Evolutionary conservation across 2,888 invertebrate genomes (phyloP), one percentile per base, ranked within the genome.

Genomic region (Tetragonisca angustula): DNA sequence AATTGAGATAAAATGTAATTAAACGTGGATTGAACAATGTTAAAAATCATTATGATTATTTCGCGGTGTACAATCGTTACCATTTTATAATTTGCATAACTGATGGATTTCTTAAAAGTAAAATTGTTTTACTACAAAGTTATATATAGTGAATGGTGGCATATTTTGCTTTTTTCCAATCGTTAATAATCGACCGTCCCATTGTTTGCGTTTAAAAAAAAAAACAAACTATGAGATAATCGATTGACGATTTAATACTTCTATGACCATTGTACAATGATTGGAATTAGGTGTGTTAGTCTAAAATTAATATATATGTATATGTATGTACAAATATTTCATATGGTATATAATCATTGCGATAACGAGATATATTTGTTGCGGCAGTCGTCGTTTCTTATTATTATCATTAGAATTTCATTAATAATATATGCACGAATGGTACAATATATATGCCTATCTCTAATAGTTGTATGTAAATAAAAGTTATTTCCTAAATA

Each of bases 401-500:
- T 88, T 84, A 71, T 76, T 62, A 88, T 89, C 83, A 65, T 86
- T 91, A 91, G 82, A 91, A 90, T 87, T 90, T 89, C 79, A 87
- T 88, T 76, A 83, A 89, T 85, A 86, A 65, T 67, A 75, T 85
- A 87, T 87, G 88, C 88, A 90, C 85, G 90, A 89, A 90, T 88
- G 79, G 88, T 90, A 90, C 79, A 91, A 90, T 86, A 89, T 87
- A 87, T 89, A 88, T 85, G 79, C 87, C 86, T 90, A 89, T 87
- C 69, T 79, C 87, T 91, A 92, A 90, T 90, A 92, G 90, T 92
- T 92, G 86, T 91, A 91, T 90, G 91, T 93, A 92, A 92, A 93
- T 93, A 92, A 93, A 91, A 91, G 85, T 91, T 91, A 93, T 92
- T 90, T 91, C 91, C 91, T 92, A 92, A 92, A 93, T 93, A 93